A percentile compares a stretch with the other conserved stretches of the same genome.
These are phyloP conservation scores for Mustelus asterias DNA, from an alignment of 2,113 vertebrate genomes.

Conservation along the genomic window DNA sequence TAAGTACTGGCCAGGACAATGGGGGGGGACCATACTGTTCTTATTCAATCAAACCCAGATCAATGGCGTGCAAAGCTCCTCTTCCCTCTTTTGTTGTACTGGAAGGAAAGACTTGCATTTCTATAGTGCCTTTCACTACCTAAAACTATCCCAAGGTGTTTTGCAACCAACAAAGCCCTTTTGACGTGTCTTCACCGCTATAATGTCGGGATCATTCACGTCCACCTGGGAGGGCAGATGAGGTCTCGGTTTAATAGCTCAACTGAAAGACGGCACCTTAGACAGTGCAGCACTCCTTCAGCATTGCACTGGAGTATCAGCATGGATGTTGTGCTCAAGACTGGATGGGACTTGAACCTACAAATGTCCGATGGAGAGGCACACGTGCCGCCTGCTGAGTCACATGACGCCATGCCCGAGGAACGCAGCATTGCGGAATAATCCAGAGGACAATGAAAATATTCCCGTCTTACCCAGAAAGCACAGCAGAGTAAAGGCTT, in stretches of 20 bases:
- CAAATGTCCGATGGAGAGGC: not conserved
- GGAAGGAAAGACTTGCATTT: not conserved
- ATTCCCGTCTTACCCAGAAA: not conserved
- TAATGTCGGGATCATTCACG: not conserved
- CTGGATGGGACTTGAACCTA: not conserved
- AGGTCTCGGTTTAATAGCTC: not conserved
- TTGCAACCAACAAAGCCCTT: not conserved
- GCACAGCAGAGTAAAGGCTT: not conserved
- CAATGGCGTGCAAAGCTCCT: too few relatives aligned
- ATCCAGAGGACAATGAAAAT: too few relatives aligned
- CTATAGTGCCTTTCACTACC: not conserved
- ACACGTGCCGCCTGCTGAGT: not conserved
- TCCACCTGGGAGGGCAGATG: not conserved
- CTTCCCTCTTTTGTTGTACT: too few relatives aligned
- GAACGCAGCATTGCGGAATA: not conserved
- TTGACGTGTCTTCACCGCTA: not conserved
- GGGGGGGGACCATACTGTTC: not conserved
- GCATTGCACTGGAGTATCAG: not conserved
- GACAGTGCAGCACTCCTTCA: not conserved
- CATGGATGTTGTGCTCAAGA: too few relatives aligned
- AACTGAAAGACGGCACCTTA: not conserved
- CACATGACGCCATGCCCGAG: not conserved
- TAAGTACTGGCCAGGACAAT: not conserved
- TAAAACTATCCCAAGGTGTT: too few relatives aligned
- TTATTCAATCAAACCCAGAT: not conserved